phyloP scores from a whole-genome alignment of 2,888 invertebrate genomes.

The Koerneria pararmatus region DNA sequence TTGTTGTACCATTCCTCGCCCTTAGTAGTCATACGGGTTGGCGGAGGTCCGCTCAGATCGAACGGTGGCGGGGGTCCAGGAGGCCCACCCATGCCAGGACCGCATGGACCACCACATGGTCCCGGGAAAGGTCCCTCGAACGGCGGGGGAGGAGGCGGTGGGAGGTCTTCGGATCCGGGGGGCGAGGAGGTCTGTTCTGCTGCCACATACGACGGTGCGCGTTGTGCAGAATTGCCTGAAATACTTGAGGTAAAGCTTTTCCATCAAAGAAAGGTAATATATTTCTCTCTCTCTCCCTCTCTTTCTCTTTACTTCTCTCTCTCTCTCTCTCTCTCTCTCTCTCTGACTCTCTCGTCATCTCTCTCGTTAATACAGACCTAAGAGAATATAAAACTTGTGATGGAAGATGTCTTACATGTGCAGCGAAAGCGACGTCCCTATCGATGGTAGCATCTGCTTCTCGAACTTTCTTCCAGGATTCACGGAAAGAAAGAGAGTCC shows the following conservation, averaged over 20 bases:
- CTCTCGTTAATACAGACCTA: background rate
- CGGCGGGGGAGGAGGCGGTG: background rate
- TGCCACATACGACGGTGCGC: slow-evolving; percentile 12
- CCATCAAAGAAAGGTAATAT: no score
- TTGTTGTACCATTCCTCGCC: no score
- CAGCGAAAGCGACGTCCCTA: slow-evolving; percentile 11
- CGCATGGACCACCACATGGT: no score
- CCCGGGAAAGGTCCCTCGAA: no score
- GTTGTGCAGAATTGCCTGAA: slow-evolving; percentile 20
- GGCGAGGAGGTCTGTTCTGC: background rate
- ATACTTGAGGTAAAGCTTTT: no score
- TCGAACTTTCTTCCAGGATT: slow-evolving; percentile 15
- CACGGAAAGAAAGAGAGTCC: slow-evolving; percentile 12
- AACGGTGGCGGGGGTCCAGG: no score
- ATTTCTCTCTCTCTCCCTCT: background rate
- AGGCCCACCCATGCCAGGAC: no score
- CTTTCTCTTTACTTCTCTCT: background rate
- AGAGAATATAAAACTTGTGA: background rate
- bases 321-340: background rate
- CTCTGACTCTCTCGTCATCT: background rate
- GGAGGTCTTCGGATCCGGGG: background rate
- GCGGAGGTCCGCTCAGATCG: no score
- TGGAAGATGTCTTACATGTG: slow-evolving; percentile 1
- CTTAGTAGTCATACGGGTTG: no score
- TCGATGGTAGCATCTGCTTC: slow-evolving; percentile 14